phyloP scores from a whole-genome alignment of 2,113 vertebrate genomes.

The Cariama cristata region DNA sequence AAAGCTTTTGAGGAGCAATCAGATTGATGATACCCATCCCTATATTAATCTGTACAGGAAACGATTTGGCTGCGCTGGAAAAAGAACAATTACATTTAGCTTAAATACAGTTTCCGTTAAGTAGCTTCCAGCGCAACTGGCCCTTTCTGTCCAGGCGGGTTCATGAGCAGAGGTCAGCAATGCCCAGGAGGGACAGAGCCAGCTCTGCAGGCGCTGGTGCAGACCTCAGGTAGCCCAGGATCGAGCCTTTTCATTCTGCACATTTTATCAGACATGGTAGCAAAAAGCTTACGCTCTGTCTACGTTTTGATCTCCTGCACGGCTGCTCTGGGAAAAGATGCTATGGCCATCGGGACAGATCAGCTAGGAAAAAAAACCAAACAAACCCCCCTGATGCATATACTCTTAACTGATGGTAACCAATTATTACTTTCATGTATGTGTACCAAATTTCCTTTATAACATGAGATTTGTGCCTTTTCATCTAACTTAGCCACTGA shows the following conservation, averaged over 20 bases:
- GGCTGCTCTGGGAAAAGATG: not conserved
- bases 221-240: not conserved
- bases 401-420: not conserved
- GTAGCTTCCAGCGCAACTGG: not conserved
- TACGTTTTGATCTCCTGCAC: too few species aligned
- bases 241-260: not conserved
- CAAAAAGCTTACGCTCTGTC: not conserved
- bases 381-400: not conserved
- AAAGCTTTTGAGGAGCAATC: not conserved
- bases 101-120: not conserved
- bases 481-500: not conserved
- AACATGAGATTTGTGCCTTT: not conserved
- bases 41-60: not conserved
- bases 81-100: not conserved
- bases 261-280: rapidly evolving
- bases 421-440: not conserved
- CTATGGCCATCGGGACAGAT: not conserved
- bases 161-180: not conserved
- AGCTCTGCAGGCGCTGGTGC: rapidly evolving
- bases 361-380: not conserved
- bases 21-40: not conserved
- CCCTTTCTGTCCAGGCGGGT: too few species aligned
- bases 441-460: not conserved
- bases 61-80: rapidly evolving
- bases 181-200: not conserved